Evolutionary conservation across 2,113 vertebrate species (phyloP).

Genomic region (Ptilonorhynchus violaceus): DNA sequence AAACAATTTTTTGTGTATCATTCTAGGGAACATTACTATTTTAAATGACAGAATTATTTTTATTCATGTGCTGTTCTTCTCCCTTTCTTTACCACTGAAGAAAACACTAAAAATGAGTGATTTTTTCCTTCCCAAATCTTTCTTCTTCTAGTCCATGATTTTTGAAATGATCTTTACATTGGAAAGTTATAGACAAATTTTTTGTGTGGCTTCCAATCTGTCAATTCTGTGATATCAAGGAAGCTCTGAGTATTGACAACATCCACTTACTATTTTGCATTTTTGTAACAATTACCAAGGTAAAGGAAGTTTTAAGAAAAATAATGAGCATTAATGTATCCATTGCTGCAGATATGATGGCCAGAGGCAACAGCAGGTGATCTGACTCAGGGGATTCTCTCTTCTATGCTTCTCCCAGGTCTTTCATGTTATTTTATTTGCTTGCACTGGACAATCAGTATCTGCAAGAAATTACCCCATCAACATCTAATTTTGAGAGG

Average conservation of each 20-base stretch:
- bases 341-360: not conserved
- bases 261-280: not conserved
- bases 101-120: not conserved
- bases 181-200: not conserved
- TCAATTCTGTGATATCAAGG: not conserved
- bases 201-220: not conserved
- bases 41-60: not conserved
- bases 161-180: not conserved
- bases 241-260: not conserved
- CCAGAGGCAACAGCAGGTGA: fast-evolving
- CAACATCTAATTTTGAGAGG: not conserved
- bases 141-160: not conserved
- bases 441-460: not conserved
- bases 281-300: not conserved
- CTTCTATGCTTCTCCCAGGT: not conserved
- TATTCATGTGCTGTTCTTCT: not conserved
- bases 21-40: not conserved
- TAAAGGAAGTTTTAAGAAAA: not conserved
- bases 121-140: not conserved
- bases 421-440: not conserved
- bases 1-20: not conserved
- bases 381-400: not conserved
- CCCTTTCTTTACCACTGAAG: not conserved
- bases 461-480: not conserved
- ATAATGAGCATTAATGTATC: not conserved